Evolutionary conservation across 2,113 vertebrate genomes (phyloP), one percentile per base, ranked within the genome.

Genomic region (Tympanuchus pallidicinctus): DNA sequence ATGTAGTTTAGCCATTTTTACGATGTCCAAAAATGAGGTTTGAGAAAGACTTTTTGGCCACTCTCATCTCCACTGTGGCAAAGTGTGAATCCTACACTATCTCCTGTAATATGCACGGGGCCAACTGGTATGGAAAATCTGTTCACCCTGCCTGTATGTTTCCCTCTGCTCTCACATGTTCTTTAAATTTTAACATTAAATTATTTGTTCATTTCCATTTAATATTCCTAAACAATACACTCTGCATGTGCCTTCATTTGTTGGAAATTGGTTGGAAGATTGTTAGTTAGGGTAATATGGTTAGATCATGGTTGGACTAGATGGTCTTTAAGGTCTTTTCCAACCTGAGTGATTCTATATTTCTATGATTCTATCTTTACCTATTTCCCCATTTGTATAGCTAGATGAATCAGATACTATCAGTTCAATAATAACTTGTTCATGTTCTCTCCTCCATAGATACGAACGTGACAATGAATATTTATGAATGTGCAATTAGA

Each of bases 401-500:
- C 56, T 79, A 93, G 82, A 52, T 67, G 88, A 97, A 96, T 94
- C 75, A 97, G 96, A 96, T 93, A 86, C 57, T 95, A 96, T 93
- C 95, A 96, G 97, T 88, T 97, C 92, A 96, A 90, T 97, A 95
- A 96, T 97, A 93, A 78, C 45, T 11, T 92, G 90, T 95, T 97
- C 96, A 84, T 48, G 93, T 96, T 92, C 80, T 95, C 86, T 92
- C 86, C 89, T 97, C 88, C 71, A 79, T 93, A 95, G 90, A 92
- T 92, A 83, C 79, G 88, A 97, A 67, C 92, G 89, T 85, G 61
- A 83, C 80, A 93, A 97, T 98, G 92, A 97, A 97, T 98, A 97
- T 97, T 97, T 93, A 97, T 96, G 90, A 74, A 45, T 21, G 24
- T 78, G 48, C 81, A 97, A 98, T 97, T 97, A 97, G 95, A 94